A percentile compares a stretch with the other conserved stretches of the same genome.
Conservation (phyloP, 2,113 vertebrate genomes). For the Spilogale gracilis region DNA sequence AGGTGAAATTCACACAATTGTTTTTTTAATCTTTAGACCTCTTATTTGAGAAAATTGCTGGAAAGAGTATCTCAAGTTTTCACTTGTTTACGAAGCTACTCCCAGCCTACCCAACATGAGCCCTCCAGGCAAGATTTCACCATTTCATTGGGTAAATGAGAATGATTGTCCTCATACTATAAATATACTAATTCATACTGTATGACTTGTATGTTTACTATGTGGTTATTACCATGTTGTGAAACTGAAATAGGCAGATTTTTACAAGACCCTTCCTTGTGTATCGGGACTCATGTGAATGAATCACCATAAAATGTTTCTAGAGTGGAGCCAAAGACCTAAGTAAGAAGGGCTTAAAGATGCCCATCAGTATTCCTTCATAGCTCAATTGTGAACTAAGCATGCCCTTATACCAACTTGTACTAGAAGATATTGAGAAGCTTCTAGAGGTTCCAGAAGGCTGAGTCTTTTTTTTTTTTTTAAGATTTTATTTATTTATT, state of each 20-base stretch:
- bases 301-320: constrained; percentile 61
- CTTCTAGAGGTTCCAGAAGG: background rate
- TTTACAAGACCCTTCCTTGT: constrained; percentile 64
- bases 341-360: background rate
- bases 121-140: constrained; percentile 47
- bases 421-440: background rate
- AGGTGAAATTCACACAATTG: background rate
- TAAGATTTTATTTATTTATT: no score
- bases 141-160: background rate
- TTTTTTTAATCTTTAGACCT: constrained; percentile 34
- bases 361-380: background rate
- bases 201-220: background rate
- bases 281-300: background rate
- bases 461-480: background rate
- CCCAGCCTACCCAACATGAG: background rate
- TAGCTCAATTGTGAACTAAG: background rate
- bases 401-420: background rate
- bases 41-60: background rate
- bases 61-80: background rate
- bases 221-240: background rate
- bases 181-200: constrained; percentile 23
- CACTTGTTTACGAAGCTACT: background rate
- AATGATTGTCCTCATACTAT: background rate
- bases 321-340: constrained; percentile 1
- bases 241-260: constrained; percentile 36